phyloP scores from a whole-genome alignment of 2,888 invertebrate species.

The Agriopis aurantiaria region DNA sequence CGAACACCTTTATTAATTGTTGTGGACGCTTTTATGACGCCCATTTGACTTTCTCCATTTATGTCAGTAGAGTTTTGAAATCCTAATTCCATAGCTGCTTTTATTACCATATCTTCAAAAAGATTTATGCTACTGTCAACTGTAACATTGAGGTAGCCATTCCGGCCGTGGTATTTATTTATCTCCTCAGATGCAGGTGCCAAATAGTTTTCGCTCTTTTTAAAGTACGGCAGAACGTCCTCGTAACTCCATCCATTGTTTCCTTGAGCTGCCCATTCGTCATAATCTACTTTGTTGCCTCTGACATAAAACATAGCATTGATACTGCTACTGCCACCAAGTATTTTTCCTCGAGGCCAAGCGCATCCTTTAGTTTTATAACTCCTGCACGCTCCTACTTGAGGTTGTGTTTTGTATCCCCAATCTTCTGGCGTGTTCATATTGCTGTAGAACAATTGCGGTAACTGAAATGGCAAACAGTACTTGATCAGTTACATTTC shows the following conservation, averaged over 20 bases:
- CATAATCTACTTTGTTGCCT: slow-evolving; percentile 83
- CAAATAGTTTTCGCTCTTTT: slow-evolving; percentile 79
- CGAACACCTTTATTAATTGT: slow-evolving; percentile 79
- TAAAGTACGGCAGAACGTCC: slow-evolving; percentile 80
- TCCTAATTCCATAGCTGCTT: slow-evolving; percentile 78
- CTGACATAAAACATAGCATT: slow-evolving; percentile 87
- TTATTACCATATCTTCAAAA: slow-evolving; percentile 62
- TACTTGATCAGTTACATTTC: neutral
- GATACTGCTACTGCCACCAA: slow-evolving; percentile 87
- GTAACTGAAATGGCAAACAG: slow-evolving; percentile 53
- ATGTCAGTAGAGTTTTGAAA: slow-evolving; percentile 64
- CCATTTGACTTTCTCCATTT: slow-evolving; percentile 79
- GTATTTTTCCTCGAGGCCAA: slow-evolving; percentile 88
- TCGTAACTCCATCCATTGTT: slow-evolving; percentile 87
- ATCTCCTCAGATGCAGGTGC: slow-evolving; percentile 48
- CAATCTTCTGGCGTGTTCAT: slow-evolving; percentile 78
- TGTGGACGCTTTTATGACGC: slow-evolving; percentile 73
- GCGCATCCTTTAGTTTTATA: slow-evolving; percentile 68
- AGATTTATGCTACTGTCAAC: slow-evolving; percentile 51
- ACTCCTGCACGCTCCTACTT: slow-evolving; percentile 71
- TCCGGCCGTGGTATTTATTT: slow-evolving; percentile 64
- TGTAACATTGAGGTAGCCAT: slow-evolving; percentile 74
- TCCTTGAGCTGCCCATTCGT: slow-evolving; percentile 84
- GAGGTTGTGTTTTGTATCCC: slow-evolving; percentile 83
- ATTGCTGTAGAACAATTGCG: slow-evolving; percentile 64